Base-by-base conservation (phyloP, 1,140 invertebrate species). In the Metopolophium dirhodum region DNA sequence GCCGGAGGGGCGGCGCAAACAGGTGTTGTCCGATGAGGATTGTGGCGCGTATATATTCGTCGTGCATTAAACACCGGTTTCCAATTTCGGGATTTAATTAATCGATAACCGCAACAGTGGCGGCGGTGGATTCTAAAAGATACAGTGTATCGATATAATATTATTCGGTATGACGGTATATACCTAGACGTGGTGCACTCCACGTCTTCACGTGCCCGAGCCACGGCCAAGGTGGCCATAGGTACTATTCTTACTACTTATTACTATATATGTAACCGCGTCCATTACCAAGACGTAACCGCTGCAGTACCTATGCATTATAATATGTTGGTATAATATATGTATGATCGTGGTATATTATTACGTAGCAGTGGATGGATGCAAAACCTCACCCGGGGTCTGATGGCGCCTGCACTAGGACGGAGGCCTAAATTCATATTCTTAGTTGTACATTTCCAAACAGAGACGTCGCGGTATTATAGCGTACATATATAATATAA, bases 51-150 rank as follows among this genome's bases (percentile, higher is more conserved):
- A 88, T 7, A 45, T 22, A n/a, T 49, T 26, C 18, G 47, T 49
- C 7, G 49, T 54, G 18, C 22, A 41, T 47, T 51, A 85, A 92
- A 93, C 91, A 93, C 91, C 91, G 91, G 91, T 93, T 85, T 93
- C 49, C 91, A 35, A 93, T 93, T 85, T 93, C 82, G 14, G 82
- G 49, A 57, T 93, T 93, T 86, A 93, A 93, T 93, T 86, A 86
- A 93, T 85, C 91, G 91, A 93, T 61, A 90, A 54, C 87, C 35
- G 22, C 18, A 14, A 77, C 61, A n/a, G 30, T 77, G 41, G 85
- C 23, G 9, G 85, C 22, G 41, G 18, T 7, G 49, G 49, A 89
- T n/a, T 54, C n/a, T 22, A 37, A 37, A 37, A 89, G n/a, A 89
- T 37, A 35, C 26, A n/a, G 68, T 45, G 14, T 6, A 4, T 14